Evolutionary conservation across 2,888 invertebrate species (phyloP).

Genomic region (Pimpla rufipes): DNA sequence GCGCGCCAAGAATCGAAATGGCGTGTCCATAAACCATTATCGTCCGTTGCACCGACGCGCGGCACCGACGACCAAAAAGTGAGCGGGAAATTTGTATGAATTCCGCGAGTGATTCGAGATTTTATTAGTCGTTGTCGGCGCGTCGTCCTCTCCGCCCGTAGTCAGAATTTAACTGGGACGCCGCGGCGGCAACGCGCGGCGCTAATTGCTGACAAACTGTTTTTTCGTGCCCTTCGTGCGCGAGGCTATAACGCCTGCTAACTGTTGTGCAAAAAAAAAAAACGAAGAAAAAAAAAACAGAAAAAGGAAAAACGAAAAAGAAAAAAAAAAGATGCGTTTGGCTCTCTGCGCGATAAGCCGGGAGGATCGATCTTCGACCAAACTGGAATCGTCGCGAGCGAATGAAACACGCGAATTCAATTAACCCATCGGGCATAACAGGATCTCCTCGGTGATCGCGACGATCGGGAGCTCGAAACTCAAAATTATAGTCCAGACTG

Average conservation of each 20-base stretch:
- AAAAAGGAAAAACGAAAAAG: conserved; percentile 71
- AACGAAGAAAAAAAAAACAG: conserved; percentile 70
- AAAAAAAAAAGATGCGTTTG: conserved; percentile 70
- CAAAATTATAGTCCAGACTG: conserved; percentile 26
- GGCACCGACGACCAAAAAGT: not conserved
- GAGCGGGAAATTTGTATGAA: conserved; percentile 38
- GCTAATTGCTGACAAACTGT: conserved; percentile 73
- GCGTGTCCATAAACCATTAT: not conserved
- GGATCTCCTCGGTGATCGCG: conserved; percentile 50
- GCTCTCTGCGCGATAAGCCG: conserved; percentile 67
- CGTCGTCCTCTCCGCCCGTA: conserved; percentile 37
- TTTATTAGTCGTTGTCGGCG: conserved; percentile 39
- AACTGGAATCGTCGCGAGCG: conserved; percentile 58
- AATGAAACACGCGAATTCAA: conserved; percentile 74
- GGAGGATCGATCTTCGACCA: conserved; percentile 55
- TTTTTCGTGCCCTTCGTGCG: conserved; percentile 66
- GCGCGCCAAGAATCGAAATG: not conserved
- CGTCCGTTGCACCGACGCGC: not conserved
- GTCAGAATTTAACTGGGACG: conserved; percentile 51
- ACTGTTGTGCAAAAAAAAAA: conserved; percentile 54
- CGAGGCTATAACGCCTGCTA: conserved; percentile 49
- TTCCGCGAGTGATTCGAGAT: conserved; percentile 22
- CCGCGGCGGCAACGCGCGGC: conserved; percentile 45
- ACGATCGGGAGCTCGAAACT: conserved; percentile 53
- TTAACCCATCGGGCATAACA: conserved; percentile 64